Percentiles rank a stretch among this genome's conserved stretches.
Evolutionary conservation across 2,113 vertebrate species (phyloP).

Genomic region (Antigone vipio): DNA sequence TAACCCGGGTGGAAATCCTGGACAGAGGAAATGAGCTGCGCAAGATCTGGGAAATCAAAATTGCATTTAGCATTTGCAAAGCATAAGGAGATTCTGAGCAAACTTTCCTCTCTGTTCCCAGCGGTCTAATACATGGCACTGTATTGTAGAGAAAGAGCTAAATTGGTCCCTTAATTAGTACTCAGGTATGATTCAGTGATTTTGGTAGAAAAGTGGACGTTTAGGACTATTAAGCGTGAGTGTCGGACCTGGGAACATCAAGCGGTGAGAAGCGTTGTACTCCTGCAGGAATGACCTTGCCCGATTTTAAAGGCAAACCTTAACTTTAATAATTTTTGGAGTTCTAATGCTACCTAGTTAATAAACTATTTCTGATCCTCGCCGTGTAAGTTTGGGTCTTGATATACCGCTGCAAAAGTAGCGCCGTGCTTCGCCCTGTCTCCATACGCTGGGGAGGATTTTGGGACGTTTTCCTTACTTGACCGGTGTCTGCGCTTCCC

Average conservation of each 20-base stretch:
- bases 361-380: not conserved
- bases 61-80: not conserved
- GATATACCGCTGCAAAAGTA: not conserved
- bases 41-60: not conserved
- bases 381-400: not conserved
- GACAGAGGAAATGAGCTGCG: constrained; percentile 18
- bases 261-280: not conserved
- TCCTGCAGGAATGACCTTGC: not conserved
- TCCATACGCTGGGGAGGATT: not conserved
- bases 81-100: not conserved
- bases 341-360: not conserved
- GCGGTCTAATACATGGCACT: not conserved
- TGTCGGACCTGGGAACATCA: not conserved
- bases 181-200: not conserved
- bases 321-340: not conserved
- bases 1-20: not conserved
- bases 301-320: not conserved
- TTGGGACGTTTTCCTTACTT: not conserved
- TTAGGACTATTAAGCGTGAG: not conserved
- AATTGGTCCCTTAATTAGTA: not conserved
- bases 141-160: not conserved
- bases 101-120: not conserved
- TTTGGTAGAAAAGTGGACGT: not conserved
- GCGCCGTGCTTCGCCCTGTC: not conserved
- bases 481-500: not conserved